Percentiles rank a stretch among this genome's conserved stretches.
These are phyloP conservation scores for Liopterus haemorrhoidalis DNA, from an alignment of 2,888 invertebrate species.

Conservation along the genomic window DNA sequence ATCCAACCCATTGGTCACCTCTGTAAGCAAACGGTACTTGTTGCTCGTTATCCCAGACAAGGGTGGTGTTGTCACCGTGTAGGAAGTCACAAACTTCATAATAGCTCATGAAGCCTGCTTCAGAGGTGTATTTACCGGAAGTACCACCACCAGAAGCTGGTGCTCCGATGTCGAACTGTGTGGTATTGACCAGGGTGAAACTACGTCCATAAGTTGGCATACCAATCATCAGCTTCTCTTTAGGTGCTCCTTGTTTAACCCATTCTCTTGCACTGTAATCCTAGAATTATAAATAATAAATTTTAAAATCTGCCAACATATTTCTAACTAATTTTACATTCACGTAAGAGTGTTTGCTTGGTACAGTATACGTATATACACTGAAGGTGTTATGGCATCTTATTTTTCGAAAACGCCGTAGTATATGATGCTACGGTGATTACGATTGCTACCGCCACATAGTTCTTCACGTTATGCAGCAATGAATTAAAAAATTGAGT, in stretches of 20 bases:
- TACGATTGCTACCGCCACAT: too few relatives aligned
- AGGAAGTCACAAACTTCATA: slow-evolving; percentile 93
- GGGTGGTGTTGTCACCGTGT: slow-evolving; percentile 80
- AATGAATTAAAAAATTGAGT: not conserved
- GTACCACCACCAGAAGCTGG: slow-evolving; percentile 83
- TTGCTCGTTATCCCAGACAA: slow-evolving; percentile 94
- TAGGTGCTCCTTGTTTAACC: slow-evolving; percentile 89
- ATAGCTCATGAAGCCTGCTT: slow-evolving; percentile 91
- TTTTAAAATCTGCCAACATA: too few relatives aligned
- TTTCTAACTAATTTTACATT: too few relatives aligned
- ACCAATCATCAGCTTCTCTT: slow-evolving; percentile 89
- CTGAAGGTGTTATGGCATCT: too few relatives aligned
- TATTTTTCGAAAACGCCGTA: too few relatives aligned
- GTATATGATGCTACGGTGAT: too few relatives aligned
- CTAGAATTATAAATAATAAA: slow-evolving; percentile 44
- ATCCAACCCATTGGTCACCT: slow-evolving; percentile 89
- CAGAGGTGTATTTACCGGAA: slow-evolving; percentile 82
- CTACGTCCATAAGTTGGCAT: slow-evolving; percentile 93
- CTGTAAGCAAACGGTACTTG: slow-evolving; percentile 93
- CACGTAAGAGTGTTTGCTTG: too few relatives aligned
- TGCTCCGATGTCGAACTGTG: slow-evolving; percentile 88
- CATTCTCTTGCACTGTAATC: slow-evolving; percentile 87
- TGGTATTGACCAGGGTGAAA: slow-evolving; percentile 78
- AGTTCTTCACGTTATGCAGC: too few relatives aligned
- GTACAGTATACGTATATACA: too few relatives aligned